Evolutionary conservation across 2,797 vertebrate species (phyloP).

Genomic region (Dicrostonyx torquatus): DNA sequence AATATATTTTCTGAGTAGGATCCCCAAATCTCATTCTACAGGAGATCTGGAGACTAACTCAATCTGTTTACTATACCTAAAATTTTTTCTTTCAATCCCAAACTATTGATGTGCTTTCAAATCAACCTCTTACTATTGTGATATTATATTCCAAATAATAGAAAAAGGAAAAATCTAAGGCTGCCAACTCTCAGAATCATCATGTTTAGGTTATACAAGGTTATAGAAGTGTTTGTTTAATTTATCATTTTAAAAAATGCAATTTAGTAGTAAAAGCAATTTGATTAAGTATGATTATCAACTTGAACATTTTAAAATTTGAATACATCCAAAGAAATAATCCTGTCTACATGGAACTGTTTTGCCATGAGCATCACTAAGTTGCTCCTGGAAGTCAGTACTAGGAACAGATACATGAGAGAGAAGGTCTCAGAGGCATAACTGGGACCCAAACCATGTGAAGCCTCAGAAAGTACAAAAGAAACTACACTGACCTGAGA

Average conservation of each 20-base stretch:
- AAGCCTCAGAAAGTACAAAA: not conserved
- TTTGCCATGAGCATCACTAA: not conserved
- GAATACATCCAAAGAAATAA: not conserved
- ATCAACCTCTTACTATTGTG: not conserved
- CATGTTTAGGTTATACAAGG: not conserved
- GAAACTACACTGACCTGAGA: not conserved
- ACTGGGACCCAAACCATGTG: not conserved
- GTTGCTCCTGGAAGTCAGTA: not conserved
- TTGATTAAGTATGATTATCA: not conserved
- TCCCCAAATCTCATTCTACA: slow-evolving; percentile 14
- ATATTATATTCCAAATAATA: slow-evolving; percentile 19
- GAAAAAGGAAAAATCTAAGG: not conserved
- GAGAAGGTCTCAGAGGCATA: not conserved
- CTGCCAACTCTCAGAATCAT: not conserved
- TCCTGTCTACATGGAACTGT: not conserved
- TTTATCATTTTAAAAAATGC: slow-evolving; percentile 7
- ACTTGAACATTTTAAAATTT: not conserved
- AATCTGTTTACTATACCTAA: slow-evolving; percentile 42
- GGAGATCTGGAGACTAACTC: not conserved
- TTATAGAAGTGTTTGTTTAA: not conserved
- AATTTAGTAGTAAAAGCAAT: slow-evolving; percentile 8
- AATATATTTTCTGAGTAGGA: slow-evolving; percentile 23
- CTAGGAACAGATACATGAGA: not conserved
- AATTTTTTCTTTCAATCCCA: slow-evolving; percentile 36
- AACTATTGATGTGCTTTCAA: slow-evolving; percentile 25